phyloP scores from a whole-genome alignment of 2,113 vertebrate species.

The Arvicanthis niloticus region DNA sequence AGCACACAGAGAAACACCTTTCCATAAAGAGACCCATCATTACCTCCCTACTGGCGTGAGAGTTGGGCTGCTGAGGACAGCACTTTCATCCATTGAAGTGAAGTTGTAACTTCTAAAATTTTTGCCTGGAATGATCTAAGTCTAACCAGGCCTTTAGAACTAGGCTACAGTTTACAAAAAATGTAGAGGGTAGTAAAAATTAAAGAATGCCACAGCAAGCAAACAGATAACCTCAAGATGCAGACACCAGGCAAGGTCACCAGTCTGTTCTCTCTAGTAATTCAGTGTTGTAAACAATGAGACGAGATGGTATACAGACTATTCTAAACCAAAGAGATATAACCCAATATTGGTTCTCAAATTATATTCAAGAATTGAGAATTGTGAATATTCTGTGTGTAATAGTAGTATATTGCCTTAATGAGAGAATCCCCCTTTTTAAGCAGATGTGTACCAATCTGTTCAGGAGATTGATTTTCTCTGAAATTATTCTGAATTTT shows the following conservation, averaged over 20 bases:
- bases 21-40: neutral
- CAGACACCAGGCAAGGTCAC: neutral
- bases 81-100: neutral
- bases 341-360: neutral
- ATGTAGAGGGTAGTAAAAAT: neutral
- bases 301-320: neutral
- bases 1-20: neutral
- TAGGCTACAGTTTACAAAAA: neutral
- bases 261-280: neutral
- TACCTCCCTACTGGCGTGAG: neutral
- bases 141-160: neutral
- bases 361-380: neutral
- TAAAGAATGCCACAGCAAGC: neutral
- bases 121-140: neutral
- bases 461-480: neutral
- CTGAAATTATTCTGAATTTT: constrained; percentile 6
- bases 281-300: neutral
- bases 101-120: neutral
- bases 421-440: neutral
- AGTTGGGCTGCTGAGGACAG: neutral
- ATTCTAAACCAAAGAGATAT: neutral
- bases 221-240: neutral
- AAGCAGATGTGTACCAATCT: neutral
- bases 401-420: neutral
- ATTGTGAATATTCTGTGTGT: neutral